A percentile compares a stretch with the other conserved stretches of the same genome.
These are phyloP conservation scores for Otocyon megalotis DNA, from an alignment of 2,113 vertebrate genomes.

Conservation along the genomic window DNA sequence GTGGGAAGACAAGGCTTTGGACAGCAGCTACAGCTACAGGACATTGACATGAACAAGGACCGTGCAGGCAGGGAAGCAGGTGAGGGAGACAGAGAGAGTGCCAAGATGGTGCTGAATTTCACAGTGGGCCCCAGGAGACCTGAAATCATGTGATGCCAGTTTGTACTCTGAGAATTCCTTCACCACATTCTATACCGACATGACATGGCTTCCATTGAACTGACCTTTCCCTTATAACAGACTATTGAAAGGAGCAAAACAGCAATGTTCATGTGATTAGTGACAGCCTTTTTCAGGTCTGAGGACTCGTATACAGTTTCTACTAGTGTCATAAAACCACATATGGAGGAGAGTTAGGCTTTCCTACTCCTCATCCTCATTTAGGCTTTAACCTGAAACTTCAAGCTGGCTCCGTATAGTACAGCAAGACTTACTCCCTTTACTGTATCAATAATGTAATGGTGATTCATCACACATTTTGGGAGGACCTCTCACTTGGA, in stretches of 20 bases:
- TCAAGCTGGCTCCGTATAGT: background rate
- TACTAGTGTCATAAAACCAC: background rate
- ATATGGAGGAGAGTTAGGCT: background rate
- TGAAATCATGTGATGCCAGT: too few species aligned
- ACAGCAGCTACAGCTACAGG: background rate
- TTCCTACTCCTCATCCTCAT: background rate
- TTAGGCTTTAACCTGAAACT: background rate
- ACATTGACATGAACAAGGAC: fast-evolving
- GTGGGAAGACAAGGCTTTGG: background rate
- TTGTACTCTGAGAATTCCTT: background rate
- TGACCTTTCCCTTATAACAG: background rate
- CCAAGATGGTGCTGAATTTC: background rate
- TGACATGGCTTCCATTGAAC: background rate
- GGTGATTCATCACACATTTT: slow-evolving; percentile 58
- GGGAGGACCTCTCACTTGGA: slow-evolving; percentile 57
- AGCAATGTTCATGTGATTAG: background rate
- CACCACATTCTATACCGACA: background rate
- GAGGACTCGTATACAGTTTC: background rate
- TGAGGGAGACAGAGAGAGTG: background rate
- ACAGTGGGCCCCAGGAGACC: background rate
- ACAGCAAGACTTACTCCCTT: background rate
- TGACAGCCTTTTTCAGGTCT: background rate
- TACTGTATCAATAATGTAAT: background rate
- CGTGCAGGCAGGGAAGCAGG: background rate
- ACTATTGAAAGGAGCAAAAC: background rate